Evolutionary conservation across 2,113 vertebrate species (phyloP).

Genomic region (Synodontis membranacea): DNA sequence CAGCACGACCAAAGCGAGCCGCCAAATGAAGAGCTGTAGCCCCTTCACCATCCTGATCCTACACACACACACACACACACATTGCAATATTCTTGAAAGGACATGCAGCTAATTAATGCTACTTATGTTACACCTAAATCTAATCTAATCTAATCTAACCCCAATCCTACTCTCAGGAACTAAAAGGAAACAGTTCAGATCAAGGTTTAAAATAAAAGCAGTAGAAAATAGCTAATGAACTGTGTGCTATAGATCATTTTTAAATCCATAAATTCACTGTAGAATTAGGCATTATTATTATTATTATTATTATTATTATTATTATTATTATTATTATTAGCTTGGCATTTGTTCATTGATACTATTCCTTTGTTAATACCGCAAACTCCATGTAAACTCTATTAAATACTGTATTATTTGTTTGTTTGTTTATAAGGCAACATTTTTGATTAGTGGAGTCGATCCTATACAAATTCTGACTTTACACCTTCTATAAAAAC

Average conservation of each 20-base stretch:
- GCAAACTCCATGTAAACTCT: neutral
- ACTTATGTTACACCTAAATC: neutral
- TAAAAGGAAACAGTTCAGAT: neutral
- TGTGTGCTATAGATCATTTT: neutral
- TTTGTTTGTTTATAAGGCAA: neutral
- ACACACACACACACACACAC: neutral
- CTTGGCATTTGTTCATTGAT: neutral
- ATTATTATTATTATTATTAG: neutral
- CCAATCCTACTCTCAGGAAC: neutral
- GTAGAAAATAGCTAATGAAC: neutral
- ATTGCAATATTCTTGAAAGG: neutral
- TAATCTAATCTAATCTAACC: neutral
- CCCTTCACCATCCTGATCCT: slow-evolving; percentile 79
- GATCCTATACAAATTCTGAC: neutral
- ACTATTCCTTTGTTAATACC: neutral
- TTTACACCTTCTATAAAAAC: neutral
- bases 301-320: neutral
- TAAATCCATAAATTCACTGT: neutral
- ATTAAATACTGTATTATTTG: neutral
- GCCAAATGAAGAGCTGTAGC: slow-evolving; percentile 81
- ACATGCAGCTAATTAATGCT: neutral
- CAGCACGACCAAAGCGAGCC: slow-evolving; percentile 74
- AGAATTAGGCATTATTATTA: neutral
- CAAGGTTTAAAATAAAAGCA: neutral
- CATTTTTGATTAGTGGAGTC: too few relatives aligned